Evolutionary conservation across 2,888 invertebrate species (phyloP).

Genomic region (Polyommatus icarus): DNA sequence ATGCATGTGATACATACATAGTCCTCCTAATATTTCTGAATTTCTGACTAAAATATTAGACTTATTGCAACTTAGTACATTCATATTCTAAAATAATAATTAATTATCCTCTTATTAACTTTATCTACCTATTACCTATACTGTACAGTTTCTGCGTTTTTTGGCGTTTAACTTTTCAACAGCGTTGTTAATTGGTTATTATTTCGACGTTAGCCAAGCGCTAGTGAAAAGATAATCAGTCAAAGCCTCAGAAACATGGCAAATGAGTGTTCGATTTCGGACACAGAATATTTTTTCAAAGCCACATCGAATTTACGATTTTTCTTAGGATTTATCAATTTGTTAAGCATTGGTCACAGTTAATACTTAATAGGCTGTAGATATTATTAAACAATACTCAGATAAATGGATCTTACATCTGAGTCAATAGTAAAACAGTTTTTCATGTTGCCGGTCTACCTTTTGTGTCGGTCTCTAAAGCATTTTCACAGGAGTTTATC

Average conservation of each 20-base stretch:
- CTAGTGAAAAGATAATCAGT: neutral
- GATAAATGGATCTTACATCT: neutral
- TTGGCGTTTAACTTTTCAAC: neutral
- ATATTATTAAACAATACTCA: neutral
- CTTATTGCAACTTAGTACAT: slow-evolving; percentile 7
- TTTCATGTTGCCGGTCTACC: too few relatives aligned
- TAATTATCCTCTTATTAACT: neutral
- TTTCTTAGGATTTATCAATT: slow-evolving; percentile 31
- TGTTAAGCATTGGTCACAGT: slow-evolving; percentile 8
- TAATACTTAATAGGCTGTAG: neutral
- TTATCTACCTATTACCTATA: neutral
- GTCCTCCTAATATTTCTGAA: neutral
- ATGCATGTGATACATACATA: neutral
- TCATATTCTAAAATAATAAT: neutral
- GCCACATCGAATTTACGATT: slow-evolving; percentile 42
- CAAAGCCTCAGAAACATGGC: neutral
- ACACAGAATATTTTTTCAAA: slow-evolving; percentile 26
- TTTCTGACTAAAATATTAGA: neutral
- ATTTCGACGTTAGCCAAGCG: neutral
- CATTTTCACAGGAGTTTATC: neutral
- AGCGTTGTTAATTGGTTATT: neutral
- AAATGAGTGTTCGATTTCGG: neutral
- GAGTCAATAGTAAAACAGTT: neutral
- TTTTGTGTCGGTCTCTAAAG: neutral
- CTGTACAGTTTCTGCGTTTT: neutral